Percentiles rank a stretch among this genome's conserved stretches.
These are phyloP conservation scores for Electrona antarctica DNA, from an alignment of 2,113 vertebrate species.

Conservation along the genomic window DNA sequence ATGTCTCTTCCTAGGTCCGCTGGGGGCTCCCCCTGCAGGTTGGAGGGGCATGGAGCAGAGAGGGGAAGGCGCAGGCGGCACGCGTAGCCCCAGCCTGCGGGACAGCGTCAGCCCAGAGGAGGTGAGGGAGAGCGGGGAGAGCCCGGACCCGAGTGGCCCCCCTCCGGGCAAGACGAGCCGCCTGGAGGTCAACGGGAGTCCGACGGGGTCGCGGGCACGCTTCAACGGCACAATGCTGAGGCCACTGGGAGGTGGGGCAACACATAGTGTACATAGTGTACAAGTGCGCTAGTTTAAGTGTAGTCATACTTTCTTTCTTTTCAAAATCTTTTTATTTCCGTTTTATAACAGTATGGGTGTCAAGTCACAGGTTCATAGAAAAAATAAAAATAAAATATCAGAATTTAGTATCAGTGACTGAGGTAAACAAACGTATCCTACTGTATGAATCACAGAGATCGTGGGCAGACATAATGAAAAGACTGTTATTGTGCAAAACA, in stretches of 20 bases:
- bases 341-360: no score
- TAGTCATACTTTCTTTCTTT: no score
- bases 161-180: conserved; percentile 85
- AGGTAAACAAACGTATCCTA: no score
- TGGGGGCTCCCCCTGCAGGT: conserved; percentile 82
- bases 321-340: no score
- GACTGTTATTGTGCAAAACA: no score
- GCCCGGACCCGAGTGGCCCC: conserved; percentile 85
- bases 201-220: conserved; percentile 83
- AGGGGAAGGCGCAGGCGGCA: conserved; percentile 54
- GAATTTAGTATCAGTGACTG: no score
- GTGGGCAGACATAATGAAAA: no score
- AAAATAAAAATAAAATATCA: no score
- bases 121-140: conserved; percentile 77
- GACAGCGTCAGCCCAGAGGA: conserved; percentile 79
- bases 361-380: no score
- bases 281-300: no score
- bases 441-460: no score
- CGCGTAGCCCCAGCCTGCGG: conserved; percentile 84
- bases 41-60: conserved; percentile 86
- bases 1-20: conserved; percentile 79
- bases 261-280: not conserved
- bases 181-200: conserved; percentile 91
- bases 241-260: conserved; percentile 85
- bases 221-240: conserved; percentile 84